Evolutionary conservation across 2,797 vertebrate genomes (phyloP).

Genomic region (Thunnus albacares): DNA sequence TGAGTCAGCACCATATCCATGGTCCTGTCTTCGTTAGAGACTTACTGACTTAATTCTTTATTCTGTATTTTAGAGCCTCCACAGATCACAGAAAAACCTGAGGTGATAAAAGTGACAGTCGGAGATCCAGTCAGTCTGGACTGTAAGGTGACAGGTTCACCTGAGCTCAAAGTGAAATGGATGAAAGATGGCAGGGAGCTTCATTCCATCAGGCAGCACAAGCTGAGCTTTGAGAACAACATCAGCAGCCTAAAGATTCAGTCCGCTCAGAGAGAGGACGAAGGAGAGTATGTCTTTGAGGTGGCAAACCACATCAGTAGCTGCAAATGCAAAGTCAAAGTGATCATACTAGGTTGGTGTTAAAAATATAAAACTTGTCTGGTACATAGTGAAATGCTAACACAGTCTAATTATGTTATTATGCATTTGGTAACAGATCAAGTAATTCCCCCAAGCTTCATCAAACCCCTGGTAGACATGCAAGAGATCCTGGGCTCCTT

Average conservation of each 20-base stretch:
- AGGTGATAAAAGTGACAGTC: conserved; percentile 92
- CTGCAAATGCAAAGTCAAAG: conserved; percentile 91
- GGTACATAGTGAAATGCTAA: not conserved
- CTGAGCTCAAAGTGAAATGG: conserved; percentile 96
- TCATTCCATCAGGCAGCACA: conserved; percentile 94
- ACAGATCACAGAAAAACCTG: conserved; percentile 94
- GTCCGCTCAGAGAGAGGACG: conserved; percentile 91
- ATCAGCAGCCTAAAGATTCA: conserved; percentile 95
- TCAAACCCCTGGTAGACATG: conserved; percentile 93
- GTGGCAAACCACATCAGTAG: conserved; percentile 96
- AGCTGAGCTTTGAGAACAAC: conserved; percentile 94
- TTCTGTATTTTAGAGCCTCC: conserved; percentile 90
- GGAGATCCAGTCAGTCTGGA: conserved; percentile 96
- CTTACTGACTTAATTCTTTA: conserved; percentile 29
- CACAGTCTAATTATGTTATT: conserved; percentile 36
- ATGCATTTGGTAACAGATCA: conserved; percentile 89
- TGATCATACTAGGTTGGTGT: conserved; percentile 95
- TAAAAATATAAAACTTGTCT: not conserved
- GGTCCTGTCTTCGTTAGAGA: not conserved
- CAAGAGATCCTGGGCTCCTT: conserved; percentile 92
- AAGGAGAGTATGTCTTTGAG: conserved; percentile 93
- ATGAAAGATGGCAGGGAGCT: conserved; percentile 93
- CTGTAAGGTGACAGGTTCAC: conserved; percentile 94
- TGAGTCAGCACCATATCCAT: not conserved
- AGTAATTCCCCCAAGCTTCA: conserved; percentile 95